Percentiles rank a stretch among this genome's conserved stretches.
phyloP scores from a whole-genome alignment of 1,140 invertebrate species.

The Drosophila saltans region DNA sequence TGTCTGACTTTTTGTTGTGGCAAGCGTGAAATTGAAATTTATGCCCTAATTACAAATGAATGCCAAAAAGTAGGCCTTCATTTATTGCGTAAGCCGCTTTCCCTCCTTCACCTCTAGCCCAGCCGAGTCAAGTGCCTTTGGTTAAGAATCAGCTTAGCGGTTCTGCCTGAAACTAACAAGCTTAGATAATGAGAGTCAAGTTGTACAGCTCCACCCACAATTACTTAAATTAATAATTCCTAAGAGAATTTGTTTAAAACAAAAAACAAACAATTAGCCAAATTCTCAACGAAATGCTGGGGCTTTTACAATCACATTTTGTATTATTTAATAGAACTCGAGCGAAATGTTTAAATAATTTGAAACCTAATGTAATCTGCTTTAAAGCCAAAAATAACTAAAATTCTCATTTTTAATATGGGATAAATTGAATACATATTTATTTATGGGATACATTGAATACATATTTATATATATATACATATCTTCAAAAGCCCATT shows the following conservation, averaged over 20 bases:
- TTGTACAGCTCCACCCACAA: slow-evolving; percentile 5
- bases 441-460: no score
- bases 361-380: no score
- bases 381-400: no score
- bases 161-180: slow-evolving; percentile 31
- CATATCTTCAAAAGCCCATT: no score
- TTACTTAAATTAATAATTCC: slow-evolving; percentile 27
- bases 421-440: no score
- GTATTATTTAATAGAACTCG: no score
- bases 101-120: slow-evolving; percentile 5
- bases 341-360: no score
- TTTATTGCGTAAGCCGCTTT: slow-evolving; percentile 64
- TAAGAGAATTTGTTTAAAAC: slow-evolving; percentile 5
- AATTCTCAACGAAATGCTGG: background rate
- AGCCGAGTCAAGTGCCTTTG: slow-evolving; percentile 42
- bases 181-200: slow-evolving; percentile 54
- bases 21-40: slow-evolving; percentile 75
- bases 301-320: background rate
- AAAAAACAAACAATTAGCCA: background rate
- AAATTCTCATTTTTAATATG: no score
- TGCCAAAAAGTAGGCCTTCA: slow-evolving; percentile 37
- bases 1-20: slow-evolving; percentile 26
- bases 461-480: no score
- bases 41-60: slow-evolving; percentile 68
- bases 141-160: slow-evolving; percentile 42